These are phyloP conservation scores for Cryptoprocta ferox DNA, from an alignment of 2,797 vertebrate genomes.

Conservation along the genomic window DNA sequence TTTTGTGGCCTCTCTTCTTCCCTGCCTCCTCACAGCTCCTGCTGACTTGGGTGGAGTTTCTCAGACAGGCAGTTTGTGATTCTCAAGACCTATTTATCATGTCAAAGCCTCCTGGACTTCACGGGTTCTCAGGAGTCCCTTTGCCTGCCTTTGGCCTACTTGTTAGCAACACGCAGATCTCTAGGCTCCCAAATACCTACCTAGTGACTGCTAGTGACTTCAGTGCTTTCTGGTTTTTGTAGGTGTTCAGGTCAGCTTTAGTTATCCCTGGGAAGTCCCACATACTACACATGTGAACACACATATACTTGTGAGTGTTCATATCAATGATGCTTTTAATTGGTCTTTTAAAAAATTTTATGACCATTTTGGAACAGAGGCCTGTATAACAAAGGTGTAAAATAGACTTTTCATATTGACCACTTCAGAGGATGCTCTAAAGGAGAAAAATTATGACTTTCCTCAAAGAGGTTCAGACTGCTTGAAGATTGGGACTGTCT, in stretches of 20 bases:
- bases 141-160: not conserved
- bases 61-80: not conserved
- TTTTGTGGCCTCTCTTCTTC: not conserved
- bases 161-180: not conserved
- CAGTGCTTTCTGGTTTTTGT: not conserved
- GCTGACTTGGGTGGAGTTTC: not conserved
- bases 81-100: not conserved
- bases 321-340: not conserved
- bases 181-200: not conserved
- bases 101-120: not conserved
- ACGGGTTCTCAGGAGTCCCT: not conserved
- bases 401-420: not conserved
- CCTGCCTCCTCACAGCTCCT: not conserved
- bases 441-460: conserved; percentile 14
- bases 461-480: not conserved
- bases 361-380: not conserved
- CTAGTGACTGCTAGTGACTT: not conserved
- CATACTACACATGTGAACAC: not conserved
- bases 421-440: not conserved
- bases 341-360: not conserved
- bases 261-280: not conserved
- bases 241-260: not conserved
- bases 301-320: not conserved
- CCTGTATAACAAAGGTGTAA: not conserved
- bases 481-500: not conserved